These are phyloP conservation scores for Cerceris rybyensis DNA, from an alignment of 2,888 invertebrate species.

Conservation along the genomic window DNA sequence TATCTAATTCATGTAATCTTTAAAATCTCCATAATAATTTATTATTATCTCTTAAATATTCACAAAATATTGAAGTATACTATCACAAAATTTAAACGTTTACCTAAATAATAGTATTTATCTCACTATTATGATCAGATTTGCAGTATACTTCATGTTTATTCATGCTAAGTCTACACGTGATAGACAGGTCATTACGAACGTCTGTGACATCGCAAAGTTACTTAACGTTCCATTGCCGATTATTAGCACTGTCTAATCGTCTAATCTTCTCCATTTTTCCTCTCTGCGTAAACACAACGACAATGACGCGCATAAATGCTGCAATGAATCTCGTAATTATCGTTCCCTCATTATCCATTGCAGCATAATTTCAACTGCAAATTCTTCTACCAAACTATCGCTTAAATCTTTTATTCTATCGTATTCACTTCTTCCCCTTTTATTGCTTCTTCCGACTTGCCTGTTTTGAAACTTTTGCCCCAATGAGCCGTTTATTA, in stretches of 20 bases:
- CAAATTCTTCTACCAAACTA: neutral
- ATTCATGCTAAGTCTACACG: neutral
- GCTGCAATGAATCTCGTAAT: slow-evolving; percentile 6
- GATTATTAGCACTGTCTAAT: slow-evolving; percentile 20
- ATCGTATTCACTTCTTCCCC: neutral
- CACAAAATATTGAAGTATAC: too few relatives aligned
- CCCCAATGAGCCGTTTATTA: too few relatives aligned
- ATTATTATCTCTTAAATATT: too few relatives aligned
- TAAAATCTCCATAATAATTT: too few relatives aligned
- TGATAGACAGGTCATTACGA: neutral
- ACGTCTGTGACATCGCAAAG: slow-evolving; percentile 5
- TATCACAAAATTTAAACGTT: too few relatives aligned
- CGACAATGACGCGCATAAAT: slow-evolving; percentile 1
- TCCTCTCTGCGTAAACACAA: neutral
- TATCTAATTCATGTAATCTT: too few relatives aligned
- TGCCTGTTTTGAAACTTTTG: neutral
- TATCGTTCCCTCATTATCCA: slow-evolving; percentile 4
- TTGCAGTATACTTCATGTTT: too few relatives aligned
- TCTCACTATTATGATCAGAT: too few relatives aligned
- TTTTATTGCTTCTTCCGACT: neutral
- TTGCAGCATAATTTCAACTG: slow-evolving; percentile 8
- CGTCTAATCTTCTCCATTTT: slow-evolving; percentile 4
- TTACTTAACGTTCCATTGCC: slow-evolving; percentile 13
- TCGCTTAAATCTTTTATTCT: neutral
- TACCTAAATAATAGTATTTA: too few relatives aligned